phyloP scores from a whole-genome alignment of 2,113 vertebrate genomes.

The Pelmatolapia mariae region DNA sequence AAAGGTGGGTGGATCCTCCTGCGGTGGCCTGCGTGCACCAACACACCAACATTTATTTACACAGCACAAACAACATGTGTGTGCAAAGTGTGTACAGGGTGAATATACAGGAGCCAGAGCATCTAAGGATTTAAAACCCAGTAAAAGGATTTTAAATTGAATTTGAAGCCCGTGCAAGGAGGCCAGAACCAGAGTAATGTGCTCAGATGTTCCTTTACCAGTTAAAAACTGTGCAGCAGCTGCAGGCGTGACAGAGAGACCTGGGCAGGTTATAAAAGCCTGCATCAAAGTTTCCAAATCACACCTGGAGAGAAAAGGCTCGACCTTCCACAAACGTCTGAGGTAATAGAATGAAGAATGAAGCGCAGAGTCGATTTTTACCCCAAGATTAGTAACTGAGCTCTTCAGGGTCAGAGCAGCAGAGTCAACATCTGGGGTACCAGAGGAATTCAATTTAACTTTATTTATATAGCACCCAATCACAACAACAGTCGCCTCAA shows the following conservation, averaged over 20 bases:
- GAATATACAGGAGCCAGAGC: not conserved
- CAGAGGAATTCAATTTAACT: not conserved
- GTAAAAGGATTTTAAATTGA: not conserved
- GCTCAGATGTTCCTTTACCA: not conserved
- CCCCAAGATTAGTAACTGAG: not conserved
- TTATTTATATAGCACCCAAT: not conserved
- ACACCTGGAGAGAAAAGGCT: not conserved
- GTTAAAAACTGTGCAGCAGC: not conserved
- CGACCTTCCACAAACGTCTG: not conserved
- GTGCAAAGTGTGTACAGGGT: not conserved
- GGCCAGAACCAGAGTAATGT: not conserved
- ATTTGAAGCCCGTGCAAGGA: not conserved
- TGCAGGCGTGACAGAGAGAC: not conserved
- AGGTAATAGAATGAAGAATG: not conserved
- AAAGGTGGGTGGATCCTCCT: constrained; percentile 35
- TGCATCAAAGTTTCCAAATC: too few species aligned
- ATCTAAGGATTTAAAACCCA: not conserved
- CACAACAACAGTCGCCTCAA: not conserved
- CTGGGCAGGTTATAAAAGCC: not conserved
- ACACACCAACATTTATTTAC: not conserved
- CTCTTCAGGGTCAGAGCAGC: not conserved
- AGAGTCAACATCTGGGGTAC: not conserved
- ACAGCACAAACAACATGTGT: not conserved
- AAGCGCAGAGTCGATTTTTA: not conserved
- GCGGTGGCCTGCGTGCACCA: not conserved